phyloP scores from a whole-genome alignment of 1,140 invertebrate genomes.

The Diachasma alloeum region DNA sequence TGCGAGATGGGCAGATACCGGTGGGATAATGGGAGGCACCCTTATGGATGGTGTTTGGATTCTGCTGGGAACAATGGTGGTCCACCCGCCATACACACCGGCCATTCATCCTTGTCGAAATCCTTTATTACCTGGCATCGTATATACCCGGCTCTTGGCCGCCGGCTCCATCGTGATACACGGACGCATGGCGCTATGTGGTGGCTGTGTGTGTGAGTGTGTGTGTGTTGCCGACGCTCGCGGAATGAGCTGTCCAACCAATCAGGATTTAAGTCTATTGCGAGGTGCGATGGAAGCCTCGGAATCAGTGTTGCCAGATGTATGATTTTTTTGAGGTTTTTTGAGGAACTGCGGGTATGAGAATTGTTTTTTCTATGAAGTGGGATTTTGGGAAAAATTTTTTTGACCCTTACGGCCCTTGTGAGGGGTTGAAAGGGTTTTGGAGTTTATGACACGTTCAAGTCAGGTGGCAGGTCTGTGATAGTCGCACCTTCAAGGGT shows the following conservation, averaged over 20 bases:
- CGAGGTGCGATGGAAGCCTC: slow-evolving; percentile 47
- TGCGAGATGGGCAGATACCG: slow-evolving; percentile 42
- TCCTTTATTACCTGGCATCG: slow-evolving; percentile 55
- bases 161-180: slow-evolving; percentile 4
- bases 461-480: too few species aligned
- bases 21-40: slow-evolving; percentile 57
- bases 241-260: slow-evolving; percentile 54
- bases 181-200: background rate
- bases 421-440: too few species aligned
- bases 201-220: background rate
- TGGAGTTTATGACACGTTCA: too few species aligned
- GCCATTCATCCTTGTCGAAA: slow-evolving; percentile 58
- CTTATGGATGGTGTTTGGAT: slow-evolving; percentile 56
- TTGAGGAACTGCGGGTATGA: too few species aligned
- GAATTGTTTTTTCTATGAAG: too few species aligned
- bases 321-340: background rate
- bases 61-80: slow-evolving; percentile 57
- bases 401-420: too few species aligned
- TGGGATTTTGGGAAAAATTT: too few species aligned
- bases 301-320: background rate
- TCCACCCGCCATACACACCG: slow-evolving; percentile 19
- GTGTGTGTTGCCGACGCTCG: slow-evolving; percentile 13
- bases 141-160: slow-evolving; percentile 17
- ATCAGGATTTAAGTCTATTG: slow-evolving; percentile 60
- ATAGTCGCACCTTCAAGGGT: too few species aligned